Base-by-base conservation (phyloP, 2,797 vertebrate genomes). In the Ataeniobius toweri region DNA sequence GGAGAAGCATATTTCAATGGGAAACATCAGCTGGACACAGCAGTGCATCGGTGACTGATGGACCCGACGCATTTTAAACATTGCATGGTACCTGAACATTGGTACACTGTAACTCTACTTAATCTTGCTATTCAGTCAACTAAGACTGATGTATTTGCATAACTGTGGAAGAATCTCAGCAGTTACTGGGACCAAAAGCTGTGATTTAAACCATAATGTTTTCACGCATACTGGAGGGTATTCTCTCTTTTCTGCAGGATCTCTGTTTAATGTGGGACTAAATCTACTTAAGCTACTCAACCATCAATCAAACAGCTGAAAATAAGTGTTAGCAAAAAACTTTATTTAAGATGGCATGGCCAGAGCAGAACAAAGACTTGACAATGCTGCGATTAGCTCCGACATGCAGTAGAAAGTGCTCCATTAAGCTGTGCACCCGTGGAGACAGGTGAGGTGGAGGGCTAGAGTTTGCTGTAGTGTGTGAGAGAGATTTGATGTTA, bases 201-300 rank as follows among this genome's bases (percentile, higher is more conserved):
- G 48, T 12, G 39, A 55, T 39, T 39, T 39, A 72, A 70, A 70
- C 44, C 13, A 48, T 53, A 9, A 72, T 10, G n/a, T 22, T 51
- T 46, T 18, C 53, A 53, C 28, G 20, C 18, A 31, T 14, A 50
- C 26, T 61, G 71, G 71, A 73, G 77, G 48, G 36, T 48, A 6
- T 69, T 56, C 48, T 72, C 41, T 73, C 53, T 73, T 70, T 24
- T 51, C 53, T 1, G 3, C 55, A 63, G 73, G 46, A 18, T 44
- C 41, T 50, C 68, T 82, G 72, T 82, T 82, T 83, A 31, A 81
- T 76, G 79, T 79, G 55, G 36, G 48, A 71, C 13, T 75, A 55
- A 75, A 80, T 85, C 81, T 56, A 7, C 55, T 56, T 65, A 31
- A 78, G 71, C 81, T 20, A 50, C 74, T 89, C 73, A 79, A 61